Evolutionary conservation across 2,888 invertebrate species (phyloP).

Genomic region (Troides aeacus): DNA sequence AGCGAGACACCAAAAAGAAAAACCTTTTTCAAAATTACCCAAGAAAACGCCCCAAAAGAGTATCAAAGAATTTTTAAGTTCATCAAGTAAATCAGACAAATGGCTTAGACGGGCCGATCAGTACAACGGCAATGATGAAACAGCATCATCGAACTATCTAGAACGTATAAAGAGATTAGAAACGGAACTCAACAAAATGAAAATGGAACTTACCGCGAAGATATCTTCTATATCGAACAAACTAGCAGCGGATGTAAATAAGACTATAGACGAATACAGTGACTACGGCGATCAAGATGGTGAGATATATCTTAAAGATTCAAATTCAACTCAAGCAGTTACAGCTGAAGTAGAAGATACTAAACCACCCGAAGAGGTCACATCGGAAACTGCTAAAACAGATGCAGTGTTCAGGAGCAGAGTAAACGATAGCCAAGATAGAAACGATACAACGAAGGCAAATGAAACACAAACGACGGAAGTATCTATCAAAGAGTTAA

Average conservation of each 20-base stretch:
- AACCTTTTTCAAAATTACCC: too few relatives aligned
- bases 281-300: neutral
- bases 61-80: too few relatives aligned
- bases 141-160: slow-evolving; percentile 1
- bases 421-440: neutral
- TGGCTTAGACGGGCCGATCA: neutral
- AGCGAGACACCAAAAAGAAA: neutral
- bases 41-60: too few relatives aligned
- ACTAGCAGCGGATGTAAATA: neutral
- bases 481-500: too few relatives aligned
- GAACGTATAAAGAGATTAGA: slow-evolving; percentile 9
- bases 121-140: slow-evolving; percentile 1
- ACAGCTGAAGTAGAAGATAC: neutral
- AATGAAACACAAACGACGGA: too few relatives aligned
- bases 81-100: neutral
- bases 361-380: neutral
- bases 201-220: slow-evolving; percentile 6
- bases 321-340: neutral
- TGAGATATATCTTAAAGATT: neutral
- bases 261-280: neutral
- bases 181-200: slow-evolving; percentile 11
- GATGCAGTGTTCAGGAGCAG: slow-evolving; percentile 4
- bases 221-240: slow-evolving; percentile 1
- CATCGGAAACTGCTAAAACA: neutral
- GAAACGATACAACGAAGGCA: neutral